Percentiles rank a stretch among this genome's conserved stretches.
These are phyloP conservation scores for Gopherus evgoodei DNA, from an alignment of 2,113 vertebrate species.

Conservation along the genomic window DNA sequence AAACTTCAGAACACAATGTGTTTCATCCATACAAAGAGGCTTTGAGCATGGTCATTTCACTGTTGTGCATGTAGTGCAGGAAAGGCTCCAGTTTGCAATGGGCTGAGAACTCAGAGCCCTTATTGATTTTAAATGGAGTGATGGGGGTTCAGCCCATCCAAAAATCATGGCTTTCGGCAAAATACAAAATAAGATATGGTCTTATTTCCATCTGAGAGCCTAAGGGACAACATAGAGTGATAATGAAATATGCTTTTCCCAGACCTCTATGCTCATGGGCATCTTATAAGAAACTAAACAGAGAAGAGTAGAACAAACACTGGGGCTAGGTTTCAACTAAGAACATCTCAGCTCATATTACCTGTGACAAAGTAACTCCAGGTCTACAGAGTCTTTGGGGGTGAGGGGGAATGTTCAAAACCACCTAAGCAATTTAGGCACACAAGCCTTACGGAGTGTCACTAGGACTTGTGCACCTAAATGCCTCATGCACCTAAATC, in stretches of 20 bases:
- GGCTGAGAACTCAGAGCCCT: background rate
- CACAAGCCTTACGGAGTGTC: background rate
- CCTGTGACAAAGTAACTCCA: background rate
- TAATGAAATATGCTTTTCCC: background rate
- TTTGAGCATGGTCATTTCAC: background rate
- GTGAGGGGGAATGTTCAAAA: fast-evolving
- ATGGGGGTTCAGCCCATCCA: background rate
- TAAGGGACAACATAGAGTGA: background rate
- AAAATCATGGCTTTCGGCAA: background rate
- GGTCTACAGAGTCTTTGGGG: background rate
- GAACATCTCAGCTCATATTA: background rate
- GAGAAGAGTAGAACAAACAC: fast-evolving
- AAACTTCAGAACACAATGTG: fast-evolving
- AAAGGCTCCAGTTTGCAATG: fast-evolving
- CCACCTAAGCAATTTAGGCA: fast-evolving
- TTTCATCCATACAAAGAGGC: background rate
- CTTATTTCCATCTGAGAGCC: background rate
- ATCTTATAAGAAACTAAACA: background rate
- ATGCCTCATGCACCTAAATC: background rate
- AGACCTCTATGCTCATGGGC: fast-evolving
- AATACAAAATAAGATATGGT: fast-evolving
- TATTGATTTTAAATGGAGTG: background rate
- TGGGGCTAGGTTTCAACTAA: fast-evolving
- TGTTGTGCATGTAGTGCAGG: background rate
- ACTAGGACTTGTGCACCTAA: fast-evolving